phyloP scores from a whole-genome alignment of 2,113 vertebrate genomes.

The Beaufortia kweichowensis region DNA sequence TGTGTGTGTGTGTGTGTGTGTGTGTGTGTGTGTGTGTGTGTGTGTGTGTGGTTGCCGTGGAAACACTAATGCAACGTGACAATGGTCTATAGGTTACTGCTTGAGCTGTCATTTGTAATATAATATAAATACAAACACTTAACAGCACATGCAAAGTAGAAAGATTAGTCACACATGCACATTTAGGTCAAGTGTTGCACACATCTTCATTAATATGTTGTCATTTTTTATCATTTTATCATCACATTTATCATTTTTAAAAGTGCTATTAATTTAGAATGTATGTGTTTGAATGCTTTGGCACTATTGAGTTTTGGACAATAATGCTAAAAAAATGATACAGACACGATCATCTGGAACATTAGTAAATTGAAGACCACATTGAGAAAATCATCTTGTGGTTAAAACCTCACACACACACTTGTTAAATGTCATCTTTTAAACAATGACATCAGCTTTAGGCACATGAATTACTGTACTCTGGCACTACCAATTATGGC shows the following conservation, averaged over 20 bases:
- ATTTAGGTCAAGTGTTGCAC: background rate
- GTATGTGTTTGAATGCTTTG: too few species aligned
- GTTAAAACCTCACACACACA: background rate
- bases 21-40: background rate
- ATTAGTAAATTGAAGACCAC: background rate
- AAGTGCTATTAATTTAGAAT: too few species aligned
- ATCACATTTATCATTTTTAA: too few species aligned
- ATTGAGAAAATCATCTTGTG: background rate
- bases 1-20: background rate
- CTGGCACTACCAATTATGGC: constrained; percentile 40
- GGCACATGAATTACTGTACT: constrained; percentile 28
- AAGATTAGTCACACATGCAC: background rate
- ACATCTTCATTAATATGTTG: background rate
- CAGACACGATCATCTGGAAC: background rate
- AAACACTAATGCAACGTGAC: constrained; percentile 15
- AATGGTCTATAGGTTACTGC: background rate
- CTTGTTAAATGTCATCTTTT: constrained; percentile 28
- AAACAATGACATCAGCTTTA: constrained; percentile 6
- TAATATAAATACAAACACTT: background rate
- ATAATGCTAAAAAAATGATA: background rate
- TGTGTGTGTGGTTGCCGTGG: background rate
- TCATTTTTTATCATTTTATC: too few species aligned
- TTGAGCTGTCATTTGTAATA: constrained; percentile 8
- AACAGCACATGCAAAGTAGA: background rate
- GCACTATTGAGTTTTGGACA: too few species aligned